Evolutionary conservation across 2,113 vertebrate species (phyloP).

Genomic region (Genyomyrus donnyi): DNA sequence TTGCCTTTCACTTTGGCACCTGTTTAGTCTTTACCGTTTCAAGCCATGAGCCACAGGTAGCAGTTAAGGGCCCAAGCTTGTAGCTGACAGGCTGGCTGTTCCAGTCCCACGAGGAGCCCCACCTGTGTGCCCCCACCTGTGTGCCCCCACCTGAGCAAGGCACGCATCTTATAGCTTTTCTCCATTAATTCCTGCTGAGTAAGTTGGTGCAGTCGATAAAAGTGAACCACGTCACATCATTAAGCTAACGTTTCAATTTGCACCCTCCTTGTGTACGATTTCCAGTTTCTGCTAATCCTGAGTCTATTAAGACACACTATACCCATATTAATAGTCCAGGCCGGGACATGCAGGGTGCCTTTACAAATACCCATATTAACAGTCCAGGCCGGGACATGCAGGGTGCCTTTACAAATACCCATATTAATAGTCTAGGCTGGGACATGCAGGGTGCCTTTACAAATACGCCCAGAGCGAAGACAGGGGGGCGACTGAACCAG

Average conservation of each 20-base stretch:
- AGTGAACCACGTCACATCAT: background rate
- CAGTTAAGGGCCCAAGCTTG: background rate
- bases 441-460: conserved; percentile 13
- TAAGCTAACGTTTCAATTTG: background rate
- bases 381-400: conserved; percentile 9
- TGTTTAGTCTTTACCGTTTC: background rate
- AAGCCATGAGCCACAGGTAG: background rate
- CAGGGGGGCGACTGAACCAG: background rate
- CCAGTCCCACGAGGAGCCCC: background rate
- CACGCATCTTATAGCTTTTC: background rate
- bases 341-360: conserved; percentile 1
- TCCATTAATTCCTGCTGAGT: background rate
- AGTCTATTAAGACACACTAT: conserved; percentile 29
- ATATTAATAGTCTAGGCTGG: conserved; percentile 15
- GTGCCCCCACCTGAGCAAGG: background rate
- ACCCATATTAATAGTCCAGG: conserved; percentile 21
- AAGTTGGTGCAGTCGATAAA: background rate
- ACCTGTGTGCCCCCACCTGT: background rate
- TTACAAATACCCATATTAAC: conserved; percentile 26
- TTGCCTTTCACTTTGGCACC: background rate
- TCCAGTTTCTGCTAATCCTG: conserved; percentile 13
- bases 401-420: conserved; percentile 17
- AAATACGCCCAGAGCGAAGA: conserved; percentile 19
- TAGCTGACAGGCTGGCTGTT: background rate
- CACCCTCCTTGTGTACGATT: background rate